These are phyloP conservation scores for Plagiodera versicolora DNA, from an alignment of 2,888 invertebrate species.

Conservation along the genomic window DNA sequence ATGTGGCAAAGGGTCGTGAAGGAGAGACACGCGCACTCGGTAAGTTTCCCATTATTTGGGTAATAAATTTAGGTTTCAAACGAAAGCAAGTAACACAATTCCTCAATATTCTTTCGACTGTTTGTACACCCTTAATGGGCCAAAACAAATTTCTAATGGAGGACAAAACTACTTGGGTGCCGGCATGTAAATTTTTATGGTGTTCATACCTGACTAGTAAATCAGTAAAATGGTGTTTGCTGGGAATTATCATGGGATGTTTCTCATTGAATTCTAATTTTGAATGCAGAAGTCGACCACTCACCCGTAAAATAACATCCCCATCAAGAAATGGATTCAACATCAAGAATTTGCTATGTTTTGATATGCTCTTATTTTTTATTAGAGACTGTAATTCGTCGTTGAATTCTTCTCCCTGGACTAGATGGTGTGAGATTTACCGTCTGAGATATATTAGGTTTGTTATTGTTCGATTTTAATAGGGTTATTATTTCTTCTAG, in stretches of 20 bases:
- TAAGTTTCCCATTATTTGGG: constrained; percentile 38
- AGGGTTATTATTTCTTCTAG: too few species aligned
- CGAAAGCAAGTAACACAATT: constrained; percentile 28
- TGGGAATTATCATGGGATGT: constrained; percentile 8
- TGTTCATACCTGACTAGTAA: background rate
- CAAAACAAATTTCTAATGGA: constrained; percentile 23
- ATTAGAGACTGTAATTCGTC: background rate
- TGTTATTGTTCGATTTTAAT: too few species aligned
- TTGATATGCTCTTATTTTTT: background rate
- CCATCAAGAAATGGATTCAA: background rate
- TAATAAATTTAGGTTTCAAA: constrained; percentile 18
- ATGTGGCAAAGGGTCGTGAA: constrained; percentile 24
- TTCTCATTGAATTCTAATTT: constrained; percentile 2
- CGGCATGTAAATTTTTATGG: constrained; percentile 24
- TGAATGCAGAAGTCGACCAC: constrained; percentile 6
- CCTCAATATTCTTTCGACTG: constrained; percentile 9
- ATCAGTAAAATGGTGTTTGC: constrained; percentile 6
- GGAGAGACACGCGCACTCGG: constrained; percentile 26
- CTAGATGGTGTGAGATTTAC: too few species aligned
- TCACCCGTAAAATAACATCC: constrained; percentile 1
- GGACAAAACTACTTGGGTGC: constrained; percentile 22
- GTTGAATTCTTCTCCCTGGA: background rate
- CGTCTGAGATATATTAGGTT: too few species aligned
- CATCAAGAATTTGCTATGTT: background rate
- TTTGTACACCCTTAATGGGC: constrained; percentile 18